phyloP scores from a whole-genome alignment of 2,888 invertebrate species.

The Glaucopsyche alexis region DNA sequence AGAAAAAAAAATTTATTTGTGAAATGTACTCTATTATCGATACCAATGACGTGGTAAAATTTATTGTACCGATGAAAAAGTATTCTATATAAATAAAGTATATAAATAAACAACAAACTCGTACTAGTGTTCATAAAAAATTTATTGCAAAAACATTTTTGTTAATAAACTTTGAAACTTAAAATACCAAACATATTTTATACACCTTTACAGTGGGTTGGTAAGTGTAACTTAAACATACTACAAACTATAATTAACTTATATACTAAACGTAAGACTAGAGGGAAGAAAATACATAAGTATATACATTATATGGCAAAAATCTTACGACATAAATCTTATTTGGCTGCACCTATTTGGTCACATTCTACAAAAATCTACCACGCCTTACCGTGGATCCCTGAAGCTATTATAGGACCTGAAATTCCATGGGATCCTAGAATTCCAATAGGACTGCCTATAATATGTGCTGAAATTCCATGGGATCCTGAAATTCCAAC shows the following conservation, averaged over 20 bases:
- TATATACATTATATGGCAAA: neutral
- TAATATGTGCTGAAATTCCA: neutral
- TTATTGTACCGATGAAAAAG: too few species aligned
- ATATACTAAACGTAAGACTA: neutral
- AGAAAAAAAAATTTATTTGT: too few species aligned
- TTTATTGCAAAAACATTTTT: neutral
- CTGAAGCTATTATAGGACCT: neutral
- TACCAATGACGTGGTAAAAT: too few species aligned
- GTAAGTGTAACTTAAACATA: neutral
- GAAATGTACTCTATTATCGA: too few species aligned
- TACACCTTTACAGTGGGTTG: neutral
- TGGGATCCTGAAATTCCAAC: neutral
- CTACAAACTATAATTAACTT: neutral
- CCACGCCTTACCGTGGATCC: conserved; percentile 20
- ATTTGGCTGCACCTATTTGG: conserved; percentile 22
- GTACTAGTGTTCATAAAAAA: neutral
- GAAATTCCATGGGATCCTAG: conserved; percentile 11
- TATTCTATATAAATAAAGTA: neutral
- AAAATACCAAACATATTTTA: neutral
- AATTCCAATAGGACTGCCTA: neutral
- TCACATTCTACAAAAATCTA: neutral
- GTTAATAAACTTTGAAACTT: neutral
- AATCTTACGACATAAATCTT: neutral
- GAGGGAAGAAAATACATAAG: neutral
- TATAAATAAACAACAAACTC: neutral